Evolutionary conservation across 2,797 vertebrate genomes (phyloP).

Genomic region (Dendrocincla tyrannina): DNA sequence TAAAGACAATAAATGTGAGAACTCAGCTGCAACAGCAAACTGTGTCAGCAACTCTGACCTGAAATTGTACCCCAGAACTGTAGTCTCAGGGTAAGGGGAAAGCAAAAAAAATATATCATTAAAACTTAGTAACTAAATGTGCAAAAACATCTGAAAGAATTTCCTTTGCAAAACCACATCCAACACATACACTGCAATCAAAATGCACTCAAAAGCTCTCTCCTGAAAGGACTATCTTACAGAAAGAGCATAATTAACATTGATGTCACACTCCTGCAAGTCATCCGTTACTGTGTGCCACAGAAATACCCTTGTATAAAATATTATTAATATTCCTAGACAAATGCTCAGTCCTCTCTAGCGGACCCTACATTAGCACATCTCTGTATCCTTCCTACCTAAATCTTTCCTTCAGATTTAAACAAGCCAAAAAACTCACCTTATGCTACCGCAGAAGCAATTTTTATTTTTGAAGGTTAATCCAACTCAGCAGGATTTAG

Average conservation of each 20-base stretch:
- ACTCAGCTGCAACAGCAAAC: background rate
- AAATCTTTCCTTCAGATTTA: slow-evolving; percentile 53
- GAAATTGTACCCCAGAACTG: background rate
- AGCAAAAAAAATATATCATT: background rate
- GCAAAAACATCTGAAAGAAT: background rate
- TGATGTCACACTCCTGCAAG: slow-evolving; percentile 49
- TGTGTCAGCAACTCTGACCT: background rate
- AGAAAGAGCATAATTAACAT: slow-evolving; percentile 50
- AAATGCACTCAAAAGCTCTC: slow-evolving; percentile 2
- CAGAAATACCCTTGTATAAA: slow-evolving; percentile 47
- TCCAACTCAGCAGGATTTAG: slow-evolving; percentile 84
- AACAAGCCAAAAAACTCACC: slow-evolving; percentile 74
- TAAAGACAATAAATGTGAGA: background rate
- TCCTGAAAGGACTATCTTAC: slow-evolving; percentile 18
- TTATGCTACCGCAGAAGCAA: slow-evolving; percentile 78
- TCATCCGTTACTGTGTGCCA: slow-evolving; percentile 47
- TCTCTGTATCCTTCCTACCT: slow-evolving; percentile 42
- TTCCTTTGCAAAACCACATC: background rate
- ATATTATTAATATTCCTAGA: slow-evolving; percentile 18
- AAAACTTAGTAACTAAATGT: background rate
- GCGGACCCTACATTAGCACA: background rate
- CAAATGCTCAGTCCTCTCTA: slow-evolving; percentile 2
- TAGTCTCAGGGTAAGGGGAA: background rate
- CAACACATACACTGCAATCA: background rate
- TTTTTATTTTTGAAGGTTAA: slow-evolving; percentile 83